Evolutionary conservation across 2,888 invertebrate species (phyloP), one percentile per base, ranked within the genome.

Genomic region (Zygaena filipendulae): DNA sequence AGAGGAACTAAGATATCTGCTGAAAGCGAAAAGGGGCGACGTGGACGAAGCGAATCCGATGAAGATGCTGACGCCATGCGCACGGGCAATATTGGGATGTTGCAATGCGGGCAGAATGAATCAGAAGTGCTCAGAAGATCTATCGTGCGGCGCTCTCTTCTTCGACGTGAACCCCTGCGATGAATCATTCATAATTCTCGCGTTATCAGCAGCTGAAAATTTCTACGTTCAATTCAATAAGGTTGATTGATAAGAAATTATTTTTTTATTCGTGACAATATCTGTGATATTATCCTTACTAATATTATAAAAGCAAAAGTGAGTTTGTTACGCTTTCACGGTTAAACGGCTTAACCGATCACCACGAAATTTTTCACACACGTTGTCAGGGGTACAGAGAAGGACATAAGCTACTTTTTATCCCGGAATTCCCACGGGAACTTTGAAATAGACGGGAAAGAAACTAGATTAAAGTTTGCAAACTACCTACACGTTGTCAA

Each of bases 131-230:
- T 92, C 92, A 35, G 91, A 91, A 57, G 67, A 82, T 5, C 62
- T 87, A 29, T 84, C 86, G 4, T 92, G 92, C 52, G 83, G 84
- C 1, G 88, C 88, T 0, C 83, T 85, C 27, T 90, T 88, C 64
- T 91, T 90, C 82, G 90, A 86, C 38, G 87, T 82, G 34, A 87
- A 86, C 50, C 90, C 91, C 0, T 92, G 92, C 55, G 83, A 85
- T 4, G 79, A 81, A 8, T 71, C 82, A 4, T 82, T 86, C 29
- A 72, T 84, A 1, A 43, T 70, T 19, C 82, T 84, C 1, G 89
- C 90, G 7, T 52, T 85, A 13, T 64, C 60, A 9, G 70, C 79
- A 2, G 83, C 79, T 1, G 61, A 44, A 28, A 36, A 28, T 19
- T 79, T 69, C 37, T 79, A 77, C 34, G 46, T 58, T 24, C 71